Evolutionary conservation across 2,113 vertebrate species (phyloP).

Genomic region (Pavo muticus): DNA sequence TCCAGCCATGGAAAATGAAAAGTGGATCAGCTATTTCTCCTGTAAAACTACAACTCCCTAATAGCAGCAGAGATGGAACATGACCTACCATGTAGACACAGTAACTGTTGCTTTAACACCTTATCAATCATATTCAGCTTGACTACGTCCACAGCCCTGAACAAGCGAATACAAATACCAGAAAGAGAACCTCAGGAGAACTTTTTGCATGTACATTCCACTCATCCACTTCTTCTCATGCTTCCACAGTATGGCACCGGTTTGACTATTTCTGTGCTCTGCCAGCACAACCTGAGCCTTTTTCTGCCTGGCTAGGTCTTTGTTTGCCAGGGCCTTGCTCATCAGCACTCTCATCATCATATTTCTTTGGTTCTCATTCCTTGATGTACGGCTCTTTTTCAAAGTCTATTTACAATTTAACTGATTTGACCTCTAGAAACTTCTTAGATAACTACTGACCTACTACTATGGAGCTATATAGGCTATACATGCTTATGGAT

Average conservation of each 20-base stretch:
- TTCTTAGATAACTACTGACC: not conserved
- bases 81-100: fast-evolving
- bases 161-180: fast-evolving
- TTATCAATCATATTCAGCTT: fast-evolving
- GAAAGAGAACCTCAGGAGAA: not conserved
- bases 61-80: not conserved
- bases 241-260: not conserved
- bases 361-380: not conserved
- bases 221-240: not conserved
- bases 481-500: not conserved
- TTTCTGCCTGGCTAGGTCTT: fast-evolving
- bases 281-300: not conserved
- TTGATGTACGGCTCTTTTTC: not conserved
- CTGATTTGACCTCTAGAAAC: not conserved
- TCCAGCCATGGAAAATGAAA: not conserved
- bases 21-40: not conserved
- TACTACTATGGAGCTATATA: not conserved
- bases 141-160: not conserved
- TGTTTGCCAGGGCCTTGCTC: not conserved
- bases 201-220: not conserved
- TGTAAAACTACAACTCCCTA: not conserved
- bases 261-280: not conserved
- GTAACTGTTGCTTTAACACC: not conserved
- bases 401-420: not conserved
- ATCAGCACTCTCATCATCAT: not conserved